Evolutionary conservation across 2,113 vertebrate species (phyloP).

Genomic region (Rhinogobius similis): DNA sequence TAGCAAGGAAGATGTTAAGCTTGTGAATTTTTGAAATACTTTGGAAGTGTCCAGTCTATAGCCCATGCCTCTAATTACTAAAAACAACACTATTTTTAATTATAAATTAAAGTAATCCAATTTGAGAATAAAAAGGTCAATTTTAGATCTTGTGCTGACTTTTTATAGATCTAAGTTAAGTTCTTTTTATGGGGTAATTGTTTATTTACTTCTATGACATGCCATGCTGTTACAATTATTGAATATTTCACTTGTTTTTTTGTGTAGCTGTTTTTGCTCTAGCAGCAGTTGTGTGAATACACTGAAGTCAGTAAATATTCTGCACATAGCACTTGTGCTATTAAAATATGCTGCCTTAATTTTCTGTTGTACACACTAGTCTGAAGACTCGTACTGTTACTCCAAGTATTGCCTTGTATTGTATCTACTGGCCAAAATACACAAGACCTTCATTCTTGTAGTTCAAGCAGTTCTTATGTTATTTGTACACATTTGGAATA

Average conservation of each 20-base stretch:
- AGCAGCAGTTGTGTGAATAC: neutral
- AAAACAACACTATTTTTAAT: neutral
- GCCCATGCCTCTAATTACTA: neutral
- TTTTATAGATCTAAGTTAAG: neutral
- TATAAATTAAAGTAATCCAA: neutral
- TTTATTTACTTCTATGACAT: neutral
- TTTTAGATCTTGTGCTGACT: neutral
- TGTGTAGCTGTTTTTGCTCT: neutral
- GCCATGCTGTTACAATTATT: neutral
- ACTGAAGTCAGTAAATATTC: too few species aligned
- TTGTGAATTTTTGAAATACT: neutral
- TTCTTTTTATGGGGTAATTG: neutral
- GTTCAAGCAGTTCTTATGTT: constrained; percentile 28
- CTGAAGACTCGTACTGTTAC: neutral
- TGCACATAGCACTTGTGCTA: neutral
- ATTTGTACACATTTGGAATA: constrained; percentile 60
- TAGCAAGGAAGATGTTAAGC: neutral
- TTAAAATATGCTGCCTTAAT: neutral
- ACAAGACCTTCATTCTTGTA: constrained; percentile 3
- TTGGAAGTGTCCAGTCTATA: neutral
- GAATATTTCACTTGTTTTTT: neutral
- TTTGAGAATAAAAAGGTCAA: neutral
- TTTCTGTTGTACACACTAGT: neutral
- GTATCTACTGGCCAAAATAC: constrained; percentile 22
- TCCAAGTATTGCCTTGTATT: constrained; percentile 31